These are phyloP conservation scores for Automeris io DNA, from an alignment of 2,888 invertebrate genomes.

Conservation along the genomic window DNA sequence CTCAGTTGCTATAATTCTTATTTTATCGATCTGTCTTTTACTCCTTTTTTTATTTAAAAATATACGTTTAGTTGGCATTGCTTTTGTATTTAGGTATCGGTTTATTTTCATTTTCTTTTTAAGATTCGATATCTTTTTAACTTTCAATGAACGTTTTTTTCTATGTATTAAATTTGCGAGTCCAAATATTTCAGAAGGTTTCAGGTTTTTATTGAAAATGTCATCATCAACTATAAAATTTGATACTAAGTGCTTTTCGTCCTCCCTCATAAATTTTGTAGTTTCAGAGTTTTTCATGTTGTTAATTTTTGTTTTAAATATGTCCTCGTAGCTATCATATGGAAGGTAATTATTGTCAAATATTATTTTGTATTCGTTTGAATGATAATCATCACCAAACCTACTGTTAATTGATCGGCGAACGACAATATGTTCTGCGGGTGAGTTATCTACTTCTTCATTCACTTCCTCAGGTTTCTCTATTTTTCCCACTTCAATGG, in stretches of 20 bases:
- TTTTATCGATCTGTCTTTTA: slow-evolving; percentile 52
- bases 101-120: slow-evolving; percentile 42
- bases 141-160: slow-evolving; percentile 36
- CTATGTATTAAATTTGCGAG: slow-evolving; percentile 38
- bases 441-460: slow-evolving; percentile 10
- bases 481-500: slow-evolving; percentile 13
- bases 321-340: slow-evolving; percentile 34
- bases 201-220: slow-evolving; percentile 37
- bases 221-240: slow-evolving; percentile 27
- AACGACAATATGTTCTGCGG: slow-evolving; percentile 25
- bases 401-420: slow-evolving; percentile 26
- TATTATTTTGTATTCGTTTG: slow-evolving; percentile 38
- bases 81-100: slow-evolving; percentile 43
- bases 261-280: slow-evolving; percentile 1
- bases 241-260: slow-evolving; percentile 8
- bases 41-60: slow-evolving; percentile 43
- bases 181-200: slow-evolving; percentile 42
- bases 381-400: slow-evolving; percentile 30
- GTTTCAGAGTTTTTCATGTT: slow-evolving; percentile 13
- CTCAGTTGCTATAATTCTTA: slow-evolving; percentile 48
- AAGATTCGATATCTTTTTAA: slow-evolving; percentile 37
- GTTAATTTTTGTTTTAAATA: slow-evolving; percentile 24
- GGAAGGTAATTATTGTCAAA: slow-evolving; percentile 30
- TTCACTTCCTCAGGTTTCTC: slow-evolving; percentile 12
- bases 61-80: slow-evolving; percentile 33